Conservation (phyloP, 2,797 vertebrate species). For the Salarias fasciatus region DNA sequence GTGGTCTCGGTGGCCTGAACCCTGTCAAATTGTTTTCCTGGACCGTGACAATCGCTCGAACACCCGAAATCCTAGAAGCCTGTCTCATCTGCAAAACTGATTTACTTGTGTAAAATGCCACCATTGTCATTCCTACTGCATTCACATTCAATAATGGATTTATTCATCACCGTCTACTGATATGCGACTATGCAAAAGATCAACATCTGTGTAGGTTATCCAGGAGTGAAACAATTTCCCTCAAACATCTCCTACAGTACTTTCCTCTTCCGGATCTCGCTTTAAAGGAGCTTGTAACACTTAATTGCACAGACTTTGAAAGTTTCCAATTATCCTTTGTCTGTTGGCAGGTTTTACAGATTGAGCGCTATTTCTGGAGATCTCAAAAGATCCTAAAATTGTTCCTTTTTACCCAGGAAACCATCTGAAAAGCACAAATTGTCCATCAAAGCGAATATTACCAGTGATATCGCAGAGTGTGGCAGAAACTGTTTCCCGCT, state of each 20-base stretch:
- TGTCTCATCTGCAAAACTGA: constrained; percentile 18
- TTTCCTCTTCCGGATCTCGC: not conserved
- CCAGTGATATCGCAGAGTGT: not conserved
- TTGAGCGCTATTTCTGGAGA: constrained; percentile 9
- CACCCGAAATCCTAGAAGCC: constrained; percentile 5
- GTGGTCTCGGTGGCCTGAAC: not conserved
- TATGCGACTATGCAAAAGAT: constrained; percentile 20
- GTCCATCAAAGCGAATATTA: constrained; percentile 6
- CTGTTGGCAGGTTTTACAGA: constrained; percentile 15
- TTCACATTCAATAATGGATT: constrained; percentile 3
- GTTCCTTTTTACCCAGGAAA: constrained; percentile 5
- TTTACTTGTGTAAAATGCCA: constrained; percentile 37
- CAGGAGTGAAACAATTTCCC: not conserved
- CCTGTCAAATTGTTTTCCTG: not conserved
- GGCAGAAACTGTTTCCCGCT: constrained; percentile 4
- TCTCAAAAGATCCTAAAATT: constrained; percentile 5
- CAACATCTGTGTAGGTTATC: not conserved
- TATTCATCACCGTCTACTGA: constrained; percentile 8
- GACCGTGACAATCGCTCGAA: too few relatives aligned
- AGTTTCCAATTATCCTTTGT: constrained; percentile 7
- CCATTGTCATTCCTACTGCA: not conserved
- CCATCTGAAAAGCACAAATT: constrained; percentile 9
- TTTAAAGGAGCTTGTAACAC: constrained; percentile 6
- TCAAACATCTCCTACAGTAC: not conserved
- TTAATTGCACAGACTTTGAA: constrained; percentile 10